Evolutionary conservation across 2,888 invertebrate species (phyloP), one percentile per base, ranked within the genome.

Genomic region (Mimas tiliae): DNA sequence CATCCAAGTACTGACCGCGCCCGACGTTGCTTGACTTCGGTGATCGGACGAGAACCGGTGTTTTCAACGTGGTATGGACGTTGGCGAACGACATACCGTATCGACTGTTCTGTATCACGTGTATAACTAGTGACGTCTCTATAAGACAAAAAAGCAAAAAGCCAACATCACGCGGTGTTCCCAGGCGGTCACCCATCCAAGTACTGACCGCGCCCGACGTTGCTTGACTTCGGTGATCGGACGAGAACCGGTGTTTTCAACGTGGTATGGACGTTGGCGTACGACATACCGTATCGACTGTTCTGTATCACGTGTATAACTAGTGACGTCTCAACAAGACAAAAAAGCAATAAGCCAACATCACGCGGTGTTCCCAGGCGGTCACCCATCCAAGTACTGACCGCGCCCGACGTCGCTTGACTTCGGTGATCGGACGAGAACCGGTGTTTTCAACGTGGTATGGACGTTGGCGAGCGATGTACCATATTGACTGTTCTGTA

Each of bases 181-280:
- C 82, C 84, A 88, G 86, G 89, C 88, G 88, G 89, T 90, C 90
- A 90, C 89, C 90, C 90, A 91, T 90, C 90, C 88, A 91, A 90
- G 90, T 90, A 91, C 90, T 90, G 88, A 90, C 86, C 86, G 80
- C 90, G 89, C 89, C 90, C 89, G 87, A 90, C 84, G 90, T 88
- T 90, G 89, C 89, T 90, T 91, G 88, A 89, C 88, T 90, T 90
- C 90, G 88, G 90, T 91, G 90, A 90, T 91, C 90, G 88, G 90
- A 90, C 89, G 90, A 90, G 89, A 90, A 88, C 88, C 89, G 86
- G 88, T 87, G 87, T 85, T 27, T 63, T 62, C 52, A 66, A 66
- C 66, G 65, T 65, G 52, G 65, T 65, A 65, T 65, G 65, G 65
- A 62, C 65, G 62, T 65, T 65, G 62, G 64, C 42, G 19, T n/a